Evolutionary conservation across 2,888 invertebrate species (phyloP).

Genomic region (Didymodactylos carnosus): DNA sequence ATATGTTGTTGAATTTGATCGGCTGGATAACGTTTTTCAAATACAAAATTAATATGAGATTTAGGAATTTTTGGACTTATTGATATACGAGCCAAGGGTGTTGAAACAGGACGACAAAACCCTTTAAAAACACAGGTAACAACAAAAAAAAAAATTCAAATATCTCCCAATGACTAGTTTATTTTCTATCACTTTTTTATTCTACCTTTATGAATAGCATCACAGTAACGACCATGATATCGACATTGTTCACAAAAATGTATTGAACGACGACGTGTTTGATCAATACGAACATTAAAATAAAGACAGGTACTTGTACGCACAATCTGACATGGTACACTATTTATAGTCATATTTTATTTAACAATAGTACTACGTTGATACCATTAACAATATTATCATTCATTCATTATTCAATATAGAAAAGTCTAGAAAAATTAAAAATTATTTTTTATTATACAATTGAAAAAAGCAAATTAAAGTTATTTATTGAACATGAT

Average conservation of each 20-base stretch:
- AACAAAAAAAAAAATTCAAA: neutral
- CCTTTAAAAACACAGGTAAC: no score
- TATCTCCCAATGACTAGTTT: neutral
- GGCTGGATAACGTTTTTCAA: conserved; percentile 10
- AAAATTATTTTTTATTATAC: no score
- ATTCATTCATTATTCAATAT: no score
- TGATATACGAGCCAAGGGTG: conserved; percentile 1
- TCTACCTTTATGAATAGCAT: conserved; percentile 2
- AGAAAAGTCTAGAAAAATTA: no score
- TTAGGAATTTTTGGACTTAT: neutral
- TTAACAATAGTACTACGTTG: no score
- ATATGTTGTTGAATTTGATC: neutral
- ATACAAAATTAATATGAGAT: conserved; percentile 11
- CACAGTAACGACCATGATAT: neutral
- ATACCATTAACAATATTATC: no score
- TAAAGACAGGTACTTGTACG: neutral
- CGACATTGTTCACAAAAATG: neutral
- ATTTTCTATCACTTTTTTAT: no score
- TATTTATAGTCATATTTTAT: neutral
- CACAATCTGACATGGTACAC: neutral
- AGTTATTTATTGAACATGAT: no score
- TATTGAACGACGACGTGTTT: neutral
- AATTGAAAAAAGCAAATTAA: no score
- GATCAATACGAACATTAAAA: neutral
- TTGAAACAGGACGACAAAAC: neutral